Conservation (phyloP, 2,797 vertebrate genomes). For the Acanthopagrus latus region DNA sequence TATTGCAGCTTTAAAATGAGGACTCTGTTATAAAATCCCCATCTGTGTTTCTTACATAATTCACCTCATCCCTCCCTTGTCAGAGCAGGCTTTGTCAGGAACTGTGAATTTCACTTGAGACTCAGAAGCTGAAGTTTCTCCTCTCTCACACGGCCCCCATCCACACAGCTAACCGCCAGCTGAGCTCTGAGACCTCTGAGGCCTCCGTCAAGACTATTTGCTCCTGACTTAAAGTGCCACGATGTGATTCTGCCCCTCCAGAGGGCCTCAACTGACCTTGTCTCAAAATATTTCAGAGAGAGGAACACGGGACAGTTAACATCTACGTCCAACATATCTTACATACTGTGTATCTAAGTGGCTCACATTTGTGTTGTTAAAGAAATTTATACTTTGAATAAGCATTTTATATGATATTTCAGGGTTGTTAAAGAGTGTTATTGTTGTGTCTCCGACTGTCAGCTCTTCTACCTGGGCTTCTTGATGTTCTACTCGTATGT, state of each 20-base stretch:
- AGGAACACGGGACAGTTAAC: not conserved
- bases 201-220: slow-evolving; percentile 14
- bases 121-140: not conserved
- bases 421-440: not conserved
- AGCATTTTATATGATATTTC: not conserved
- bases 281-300: slow-evolving; percentile 48
- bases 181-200: slow-evolving; percentile 43
- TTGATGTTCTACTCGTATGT: slow-evolving; percentile 98
- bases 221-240: slow-evolving; percentile 13
- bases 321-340: not conserved
- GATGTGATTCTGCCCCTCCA: slow-evolving; percentile 24
- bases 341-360: not conserved
- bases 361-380: too few species aligned
- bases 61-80: not conserved
- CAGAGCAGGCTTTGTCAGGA: slow-evolving; percentile 19
- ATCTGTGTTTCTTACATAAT: not conserved
- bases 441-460: slow-evolving; percentile 45
- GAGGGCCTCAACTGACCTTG: slow-evolving; percentile 31
- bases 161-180: slow-evolving; percentile 25
- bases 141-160: slow-evolving; percentile 29
- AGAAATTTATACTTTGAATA: not conserved
- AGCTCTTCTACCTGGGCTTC: slow-evolving; percentile 97
- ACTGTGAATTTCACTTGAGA: slow-evolving; percentile 38
- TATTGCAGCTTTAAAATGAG: not conserved
- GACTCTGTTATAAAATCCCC: not conserved